Conservation (phyloP, 2,113 vertebrate genomes). For the Cyanistes caeruleus region DNA sequence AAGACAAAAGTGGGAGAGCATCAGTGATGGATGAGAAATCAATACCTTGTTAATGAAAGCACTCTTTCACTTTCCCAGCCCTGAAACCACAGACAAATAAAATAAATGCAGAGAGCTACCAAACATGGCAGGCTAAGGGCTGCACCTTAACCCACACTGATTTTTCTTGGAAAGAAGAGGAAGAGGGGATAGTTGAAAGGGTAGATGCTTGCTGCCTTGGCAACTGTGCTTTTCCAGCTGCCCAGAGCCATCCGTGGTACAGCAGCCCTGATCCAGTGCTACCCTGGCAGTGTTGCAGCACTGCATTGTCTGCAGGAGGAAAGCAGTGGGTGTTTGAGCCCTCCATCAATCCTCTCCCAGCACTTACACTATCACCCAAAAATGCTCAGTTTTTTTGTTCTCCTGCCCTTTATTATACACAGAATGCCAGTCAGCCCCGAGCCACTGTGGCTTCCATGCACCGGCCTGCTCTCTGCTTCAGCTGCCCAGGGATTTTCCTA, state of each 20-base stretch:
- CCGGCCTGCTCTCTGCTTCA: neutral
- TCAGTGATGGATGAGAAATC: slow-evolving; percentile 19
- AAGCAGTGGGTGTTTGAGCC: neutral
- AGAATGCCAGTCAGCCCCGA: neutral
- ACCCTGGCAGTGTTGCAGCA: neutral
- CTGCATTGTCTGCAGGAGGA: neutral
- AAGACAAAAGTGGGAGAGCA: neutral
- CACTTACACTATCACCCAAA: neutral
- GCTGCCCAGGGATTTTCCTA: accelerated
- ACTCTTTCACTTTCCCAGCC: neutral
- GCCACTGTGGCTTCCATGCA: neutral
- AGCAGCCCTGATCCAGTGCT: accelerated
- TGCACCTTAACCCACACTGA: neutral
- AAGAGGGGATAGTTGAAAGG: neutral
- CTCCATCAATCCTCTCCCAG: neutral
- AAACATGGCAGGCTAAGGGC: neutral
- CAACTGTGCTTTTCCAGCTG: neutral
- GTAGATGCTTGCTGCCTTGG: neutral
- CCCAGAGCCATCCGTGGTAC: neutral
- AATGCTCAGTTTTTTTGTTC: neutral
- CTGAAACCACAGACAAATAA: slow-evolving; percentile 3
- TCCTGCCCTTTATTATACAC: neutral
- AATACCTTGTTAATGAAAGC: slow-evolving; percentile 10
- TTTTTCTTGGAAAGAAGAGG: neutral
- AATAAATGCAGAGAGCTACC: slow-evolving; percentile 18